Conservation (phyloP, 2,113 vertebrate species). For the Salvelinus alpinus region DNA sequence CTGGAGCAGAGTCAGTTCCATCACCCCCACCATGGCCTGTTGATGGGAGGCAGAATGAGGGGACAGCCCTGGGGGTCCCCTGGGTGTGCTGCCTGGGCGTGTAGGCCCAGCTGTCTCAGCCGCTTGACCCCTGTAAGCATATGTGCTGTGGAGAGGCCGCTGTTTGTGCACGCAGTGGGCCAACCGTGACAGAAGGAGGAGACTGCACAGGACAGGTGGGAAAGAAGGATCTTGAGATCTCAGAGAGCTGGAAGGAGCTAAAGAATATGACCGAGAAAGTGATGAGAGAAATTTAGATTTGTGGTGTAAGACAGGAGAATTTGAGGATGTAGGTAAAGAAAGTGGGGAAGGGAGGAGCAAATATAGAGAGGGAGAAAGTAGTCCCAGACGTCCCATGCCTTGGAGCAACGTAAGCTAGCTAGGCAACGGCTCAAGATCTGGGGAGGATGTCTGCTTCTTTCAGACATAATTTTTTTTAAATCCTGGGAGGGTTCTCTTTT, state of each 20-base stretch:
- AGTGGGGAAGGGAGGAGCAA: not conserved
- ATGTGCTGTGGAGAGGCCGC: not conserved
- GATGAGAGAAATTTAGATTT: not conserved
- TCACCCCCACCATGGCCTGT: not conserved
- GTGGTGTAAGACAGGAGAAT: not conserved
- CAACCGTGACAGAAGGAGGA: conserved; percentile 1
- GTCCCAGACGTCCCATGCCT: no score
- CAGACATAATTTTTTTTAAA: no score
- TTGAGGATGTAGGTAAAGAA: not conserved
- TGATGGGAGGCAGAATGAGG: conserved; percentile 7
- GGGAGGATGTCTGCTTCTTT: no score
- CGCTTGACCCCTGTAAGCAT: conserved; percentile 36
- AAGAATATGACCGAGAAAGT: not conserved
- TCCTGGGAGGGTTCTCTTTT: no score
- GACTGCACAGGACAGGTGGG: conserved; percentile 20
- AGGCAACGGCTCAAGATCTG: no score
- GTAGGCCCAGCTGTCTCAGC: conserved; percentile 38
- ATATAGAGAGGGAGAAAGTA: not conserved
- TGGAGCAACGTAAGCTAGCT: no score
- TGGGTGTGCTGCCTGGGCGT: conserved; percentile 9
- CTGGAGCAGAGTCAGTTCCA: no score
- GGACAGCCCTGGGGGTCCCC: conserved; percentile 18
- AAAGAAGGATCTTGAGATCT: not conserved
- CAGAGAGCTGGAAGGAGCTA: not conserved
- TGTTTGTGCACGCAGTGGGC: not conserved